These are phyloP conservation scores for Allacma fusca DNA, from an alignment of 2,888 invertebrate genomes.

Conservation along the genomic window DNA sequence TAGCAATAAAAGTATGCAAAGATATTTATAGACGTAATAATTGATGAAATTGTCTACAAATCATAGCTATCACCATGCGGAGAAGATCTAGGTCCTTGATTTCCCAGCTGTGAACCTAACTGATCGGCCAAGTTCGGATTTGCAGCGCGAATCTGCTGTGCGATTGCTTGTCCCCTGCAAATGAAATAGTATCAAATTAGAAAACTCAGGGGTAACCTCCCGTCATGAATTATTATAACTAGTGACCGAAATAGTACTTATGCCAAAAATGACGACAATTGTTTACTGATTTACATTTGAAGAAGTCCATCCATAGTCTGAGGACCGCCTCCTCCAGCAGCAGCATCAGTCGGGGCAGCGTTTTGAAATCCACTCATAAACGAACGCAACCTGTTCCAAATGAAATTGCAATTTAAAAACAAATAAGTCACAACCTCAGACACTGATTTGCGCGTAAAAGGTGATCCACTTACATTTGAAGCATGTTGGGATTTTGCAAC, in stretches of 20 bases:
- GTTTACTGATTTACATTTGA: slow-evolving; percentile 60
- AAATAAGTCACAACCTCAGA: no score
- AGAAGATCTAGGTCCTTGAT: slow-evolving; percentile 44
- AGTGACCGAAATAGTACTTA: no score
- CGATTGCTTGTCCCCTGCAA: slow-evolving; percentile 79
- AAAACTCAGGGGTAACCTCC: no score
- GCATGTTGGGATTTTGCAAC: slow-evolving; percentile 84
- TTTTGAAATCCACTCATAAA: slow-evolving; percentile 56
- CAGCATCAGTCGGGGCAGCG: slow-evolving; percentile 34
- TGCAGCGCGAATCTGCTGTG: slow-evolving; percentile 80
- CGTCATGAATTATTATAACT: no score
- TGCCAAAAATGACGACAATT: no score
- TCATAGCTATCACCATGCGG: slow-evolving; percentile 55
- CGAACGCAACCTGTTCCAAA: slow-evolving; percentile 54
- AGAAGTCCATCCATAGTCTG: slow-evolving; percentile 55
- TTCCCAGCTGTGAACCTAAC: slow-evolving; percentile 68
- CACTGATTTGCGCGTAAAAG: no score
- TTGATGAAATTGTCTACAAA: slow-evolving; percentile 25
- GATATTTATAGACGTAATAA: neutral
- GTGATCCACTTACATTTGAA: slow-evolving; percentile 74
- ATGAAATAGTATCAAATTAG: no score
- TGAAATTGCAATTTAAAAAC: no score
- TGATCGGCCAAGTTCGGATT: slow-evolving; percentile 86
- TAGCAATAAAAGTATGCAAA: slow-evolving; percentile 10
- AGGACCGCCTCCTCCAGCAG: slow-evolving; percentile 32